Base-by-base conservation (phyloP, 2,888 invertebrate species). In the Lepidochrysops patricia region DNA sequence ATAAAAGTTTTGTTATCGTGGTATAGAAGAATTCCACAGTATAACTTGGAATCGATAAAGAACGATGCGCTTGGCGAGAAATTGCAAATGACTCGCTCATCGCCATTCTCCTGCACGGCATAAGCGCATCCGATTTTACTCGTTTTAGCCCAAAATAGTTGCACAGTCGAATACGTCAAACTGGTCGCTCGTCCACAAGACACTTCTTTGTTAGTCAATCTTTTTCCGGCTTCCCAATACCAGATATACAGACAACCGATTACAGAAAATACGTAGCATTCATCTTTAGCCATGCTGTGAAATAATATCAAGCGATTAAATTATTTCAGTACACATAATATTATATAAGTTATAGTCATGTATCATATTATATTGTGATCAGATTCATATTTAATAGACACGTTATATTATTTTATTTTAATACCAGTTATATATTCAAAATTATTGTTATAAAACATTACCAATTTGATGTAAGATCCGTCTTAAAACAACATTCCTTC, bases 51-150 rank as follows among this genome's bases (percentile, higher is more conserved):
- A 1, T 73, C 66, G 5, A 88, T 61, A 64, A 66, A 68, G 64
- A 77, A 88, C 12, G 81, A 77, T n/a, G 87, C 84, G 19, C 85
- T 83, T 7, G 88, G 88, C 25, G 82, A 69, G 65, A 88, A 89
- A 65, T 84, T 82, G 61, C 88, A 89, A 1, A 84, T 72, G 7
- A 87, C 79, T 71, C 86, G 73, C 23, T 79, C 63, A 64, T 87
- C 79, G 25, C 82, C 83, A 62, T 75, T 74, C 1, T 48, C 13
- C 37, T 67, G 70, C 62, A 64, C 62, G 32, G 77, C 84, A 63
- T 74, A 84, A 9, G 86, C 87, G 69, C 88, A 89, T 54, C 88
- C 88, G 15, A 89, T 73, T 78, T 84, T 83, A 59, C 68, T 69
- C 3, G 87, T 87, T 19, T 76, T 70, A 2, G 86, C 85, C 86